Evolutionary conservation across 2,797 vertebrate species (phyloP).

Genomic region (Dendrocincla tyrannina): DNA sequence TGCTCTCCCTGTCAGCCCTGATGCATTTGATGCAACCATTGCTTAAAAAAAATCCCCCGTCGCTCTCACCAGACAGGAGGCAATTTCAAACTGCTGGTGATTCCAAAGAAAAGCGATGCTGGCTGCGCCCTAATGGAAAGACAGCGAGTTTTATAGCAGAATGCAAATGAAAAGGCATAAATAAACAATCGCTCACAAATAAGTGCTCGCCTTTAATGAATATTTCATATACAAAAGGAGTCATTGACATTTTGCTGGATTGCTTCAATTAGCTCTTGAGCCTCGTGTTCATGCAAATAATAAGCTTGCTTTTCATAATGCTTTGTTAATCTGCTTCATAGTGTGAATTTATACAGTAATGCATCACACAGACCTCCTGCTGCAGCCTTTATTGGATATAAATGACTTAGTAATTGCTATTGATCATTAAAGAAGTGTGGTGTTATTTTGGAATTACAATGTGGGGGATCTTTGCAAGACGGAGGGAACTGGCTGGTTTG

Average conservation of each 20-base stretch:
- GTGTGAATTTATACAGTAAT: conserved; percentile 49
- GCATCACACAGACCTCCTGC: conserved; percentile 58
- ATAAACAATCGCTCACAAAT: conserved; percentile 26
- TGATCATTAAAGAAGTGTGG: conserved; percentile 58
- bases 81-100: background rate
- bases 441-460: conserved; percentile 33
- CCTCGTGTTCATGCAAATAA: conserved; percentile 70
- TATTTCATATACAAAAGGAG: conserved; percentile 72
- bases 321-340: conserved; percentile 76
- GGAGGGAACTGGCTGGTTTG: background rate
- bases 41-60: background rate
- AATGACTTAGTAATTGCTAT: conserved; percentile 69
- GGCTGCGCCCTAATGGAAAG: background rate
- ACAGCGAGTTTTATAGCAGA: background rate
- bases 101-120: background rate
- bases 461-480: background rate
- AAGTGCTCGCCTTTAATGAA: conserved; percentile 49
- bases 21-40: background rate
- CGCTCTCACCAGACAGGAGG: background rate
- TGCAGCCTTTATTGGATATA: conserved; percentile 69
- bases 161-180: conserved; percentile 41
- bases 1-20: background rate
- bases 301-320: conserved; percentile 76
- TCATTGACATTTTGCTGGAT: conserved; percentile 78
- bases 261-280: conserved; percentile 76